Evolutionary conservation across 2,888 invertebrate genomes (phyloP).

Genomic region (Nymphalis polychloros): DNA sequence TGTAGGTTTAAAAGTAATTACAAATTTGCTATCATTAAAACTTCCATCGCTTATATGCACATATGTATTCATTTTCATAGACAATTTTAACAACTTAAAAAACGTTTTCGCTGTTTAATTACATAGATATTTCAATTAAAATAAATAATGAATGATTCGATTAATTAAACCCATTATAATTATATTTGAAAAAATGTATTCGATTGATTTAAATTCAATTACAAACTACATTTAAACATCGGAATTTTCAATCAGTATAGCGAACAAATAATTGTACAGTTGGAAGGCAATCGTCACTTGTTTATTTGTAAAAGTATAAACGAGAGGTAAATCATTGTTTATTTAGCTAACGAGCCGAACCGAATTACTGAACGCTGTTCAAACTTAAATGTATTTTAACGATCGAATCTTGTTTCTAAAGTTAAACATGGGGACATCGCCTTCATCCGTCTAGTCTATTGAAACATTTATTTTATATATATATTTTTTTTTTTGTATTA

Average conservation of each 20-base stretch:
- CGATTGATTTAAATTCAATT: constrained; percentile 3
- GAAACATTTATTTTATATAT: too few species aligned
- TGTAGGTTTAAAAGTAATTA: too few species aligned
- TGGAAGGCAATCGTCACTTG: constrained; percentile 4
- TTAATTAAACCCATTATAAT: constrained; percentile 1
- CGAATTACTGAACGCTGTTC: constrained; percentile 5
- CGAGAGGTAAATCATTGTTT: constrained; percentile 11
- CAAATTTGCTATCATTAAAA: too few species aligned
- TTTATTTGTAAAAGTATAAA: constrained; percentile 9
- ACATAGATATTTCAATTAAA: background rate
- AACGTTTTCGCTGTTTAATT: background rate
- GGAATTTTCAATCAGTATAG: constrained; percentile 5
- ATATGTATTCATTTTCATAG: too few species aligned
- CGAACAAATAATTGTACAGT: constrained; percentile 6
- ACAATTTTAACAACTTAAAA: too few species aligned
- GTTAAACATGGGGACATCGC: too few species aligned
- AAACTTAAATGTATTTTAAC: background rate
- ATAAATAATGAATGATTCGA: background rate
- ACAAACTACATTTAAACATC: background rate
- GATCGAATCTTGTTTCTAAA: background rate
- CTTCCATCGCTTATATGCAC: too few species aligned
- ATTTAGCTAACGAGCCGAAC: constrained; percentile 25
- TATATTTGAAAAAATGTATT: background rate
- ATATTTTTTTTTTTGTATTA: too few species aligned
- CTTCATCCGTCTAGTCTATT: too few species aligned